Evolutionary conservation across 2,797 vertebrate genomes (phyloP), one percentile per base, ranked within the genome.

Genomic region (Nannoperca obscura): DNA sequence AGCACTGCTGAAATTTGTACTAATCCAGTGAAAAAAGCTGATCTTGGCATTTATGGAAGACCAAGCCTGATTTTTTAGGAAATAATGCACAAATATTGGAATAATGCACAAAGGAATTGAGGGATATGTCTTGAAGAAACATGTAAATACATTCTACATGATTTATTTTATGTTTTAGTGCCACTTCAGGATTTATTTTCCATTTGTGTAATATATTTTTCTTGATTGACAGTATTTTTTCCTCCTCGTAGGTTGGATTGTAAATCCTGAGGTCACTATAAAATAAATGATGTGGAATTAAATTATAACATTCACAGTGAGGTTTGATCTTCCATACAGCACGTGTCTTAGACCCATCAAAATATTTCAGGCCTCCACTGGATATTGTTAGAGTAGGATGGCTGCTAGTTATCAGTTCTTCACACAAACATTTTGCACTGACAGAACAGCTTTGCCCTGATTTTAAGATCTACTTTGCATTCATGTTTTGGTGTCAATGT

Each of bases 391-490:
- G 4, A 72, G 52, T 15, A 46, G 32, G 12, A n/a, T 20, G 50
- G 54, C 47, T 72, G 22, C 55, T 14, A 15, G 5, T 20, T 55
- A 34, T 30, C 44, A 27, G 10, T 50, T 60, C 34, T 34, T 66
- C 44, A 32, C 42, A 32, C 50, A 46, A 74, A 74, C 8, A 46
- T 76, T 44, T 80, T 13, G 2, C 4, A 1, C 36, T 36, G 10
- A 73, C 5, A n/a, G 32, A 68, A 63, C 38, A n/a, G n/a, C n/a
- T 44, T 12, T 57, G 27, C 12, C 63, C 61, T 22, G 12, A 55
- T 70, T 74, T 54, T 49, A 46, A 66, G 58, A 47, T 83, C 80
- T 42, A 50, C 50, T 62, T 59, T 36, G 5, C 7, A 27, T 53
- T 57, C 22, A 3, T 47, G 30, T 70, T 61, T 58, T 49, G 49